Evolutionary conservation across 2,888 invertebrate genomes (phyloP), one percentile per base, ranked within the genome.

Genomic region (Baccha elongata): DNA sequence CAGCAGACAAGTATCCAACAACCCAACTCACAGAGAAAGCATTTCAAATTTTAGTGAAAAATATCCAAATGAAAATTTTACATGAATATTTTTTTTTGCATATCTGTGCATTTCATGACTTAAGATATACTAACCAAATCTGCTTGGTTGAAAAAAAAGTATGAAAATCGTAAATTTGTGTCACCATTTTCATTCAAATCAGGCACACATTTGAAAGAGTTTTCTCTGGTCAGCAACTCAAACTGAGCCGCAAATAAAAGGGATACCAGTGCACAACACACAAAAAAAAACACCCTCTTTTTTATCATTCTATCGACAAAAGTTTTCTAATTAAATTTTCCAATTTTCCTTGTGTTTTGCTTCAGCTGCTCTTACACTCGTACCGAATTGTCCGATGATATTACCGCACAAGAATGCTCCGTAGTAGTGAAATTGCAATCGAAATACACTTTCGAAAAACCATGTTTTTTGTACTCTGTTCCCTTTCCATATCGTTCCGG

Each of bases 311-410:
- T 55, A 42, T 84, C 80, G 76, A 53, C 72, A 81, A 84, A 83
- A 84, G 76, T 84, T 84, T 84, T 84, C 84, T 84, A 84, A 84
- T 84, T 84, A 84, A 84, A 84, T 84, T 84, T 84, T 84, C 75
- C 84, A 83, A 83, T 83, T 83, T 83, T 72, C 72, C 78, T 68
- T 78, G 68, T 72, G 78, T 73, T 83, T 83, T 78, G 83, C 72
- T 72, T 78, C 83, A 83, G 83, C 83, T 83, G 81, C 72, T 73
- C 68, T 40, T 68, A 64, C 62, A 48, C 73, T 75, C 65, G 65
- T 60, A 67, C 65, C 48, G 62, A 48, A 58, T 68, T 83, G 83
- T 83, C 83, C 62, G 55, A 73, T 78, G 64, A 58, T 83, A 83
- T 83, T 78, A 83, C 83, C 78, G 78, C 83, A 78, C 72, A 78